Evolutionary conservation across 2,888 invertebrate species (phyloP), one percentile per base, ranked within the genome.

Genomic region (Omphaloscelis lunosa): DNA sequence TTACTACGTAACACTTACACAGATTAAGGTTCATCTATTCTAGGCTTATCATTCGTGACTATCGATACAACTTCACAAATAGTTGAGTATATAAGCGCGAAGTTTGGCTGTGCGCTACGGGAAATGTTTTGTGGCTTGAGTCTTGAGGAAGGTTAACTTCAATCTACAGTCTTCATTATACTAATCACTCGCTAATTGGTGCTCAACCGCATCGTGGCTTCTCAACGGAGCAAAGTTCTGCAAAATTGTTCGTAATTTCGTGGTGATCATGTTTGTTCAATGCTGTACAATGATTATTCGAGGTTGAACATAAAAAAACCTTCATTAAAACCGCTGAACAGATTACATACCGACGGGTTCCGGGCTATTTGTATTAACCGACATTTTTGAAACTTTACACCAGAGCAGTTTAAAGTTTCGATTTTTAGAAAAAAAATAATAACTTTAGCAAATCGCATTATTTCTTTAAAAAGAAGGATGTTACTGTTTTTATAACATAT

Each of bases 141-240:
- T 79, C 65, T 79, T 61, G 66, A n/a, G 56, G 67, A 61, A 76
- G 70, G 69, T 74, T 62, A 62, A 79, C 69, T 83, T 83, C 59
- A 82, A 79, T 83, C 72, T 69, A 73, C 74, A 79, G 79, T 69
- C 68, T 82, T 82, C 75, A 53, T 76, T 84, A 84, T 56, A 76
- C 51, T 67, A 80, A 79, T 77, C 85, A 85, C 85, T 80, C 51
- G 69, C 70, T 77, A 77, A 81, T 83, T 84, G 77, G 48, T 69
- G 78, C 68, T 77, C 72, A 72, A 68, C 72, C 72, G 74, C 77
- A 80, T 73, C 85, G 27, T 65, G 61, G 58, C 27, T 75, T 48
- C 56, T 56, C 34, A 72, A 62, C 41, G n/a, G 9, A 27, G 48
- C 34, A 79, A 82, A 62, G 9, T 82, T 77, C 29, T 62, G 53